Base-by-base conservation (phyloP, 1,140 invertebrate species). In the Ceratitis capitata region DNA sequence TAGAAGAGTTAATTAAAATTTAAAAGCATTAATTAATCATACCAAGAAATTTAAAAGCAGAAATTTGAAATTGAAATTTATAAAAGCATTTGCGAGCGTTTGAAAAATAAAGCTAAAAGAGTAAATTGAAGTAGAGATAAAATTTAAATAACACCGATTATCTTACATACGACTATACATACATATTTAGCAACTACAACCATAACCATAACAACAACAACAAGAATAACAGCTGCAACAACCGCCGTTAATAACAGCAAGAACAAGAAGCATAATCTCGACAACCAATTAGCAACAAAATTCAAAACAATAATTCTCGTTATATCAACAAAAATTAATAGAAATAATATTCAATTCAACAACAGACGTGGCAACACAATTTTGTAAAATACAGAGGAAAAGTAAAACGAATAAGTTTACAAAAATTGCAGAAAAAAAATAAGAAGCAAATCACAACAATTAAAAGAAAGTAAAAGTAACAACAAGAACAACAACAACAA, bases 401-500 rank as follows among this genome's bases (percentile, higher is more conserved):
- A n/a, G n/a, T n/a, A n/a, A n/a, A n/a, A 78, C 69, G n/a, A 42
- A 78, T 1, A 74, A 74, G 32, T 74, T 61, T 45, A 47, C 56
- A 64, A 84, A 69, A 84, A n/a, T n/a, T 29, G 29, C 42, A 45
- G 49, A 5, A 47, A 56, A 56, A 56, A 23, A 4, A 56, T 56
- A 56, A 23, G 19, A 9, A 47, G 84, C 14, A 29, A 58, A 53
- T 49, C 39, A 64, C 16, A 85, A 64, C 82, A 83, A 83, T 23
- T 14, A 42, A 64, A 10, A 12, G 58, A 64, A 19, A 82, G 61
- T 39, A 61, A 61, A 58, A 84, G 45, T 39, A 61, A 42, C 83
- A 84, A 61, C 56, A 84, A 23, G 3, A 87, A 87, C 87, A 74
- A 82, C 58, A 85, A 19, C 85, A 86, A 83, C 53, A 86, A 53